phyloP scores from a whole-genome alignment of 2,113 vertebrate genomes.

The Chauna torquata region DNA sequence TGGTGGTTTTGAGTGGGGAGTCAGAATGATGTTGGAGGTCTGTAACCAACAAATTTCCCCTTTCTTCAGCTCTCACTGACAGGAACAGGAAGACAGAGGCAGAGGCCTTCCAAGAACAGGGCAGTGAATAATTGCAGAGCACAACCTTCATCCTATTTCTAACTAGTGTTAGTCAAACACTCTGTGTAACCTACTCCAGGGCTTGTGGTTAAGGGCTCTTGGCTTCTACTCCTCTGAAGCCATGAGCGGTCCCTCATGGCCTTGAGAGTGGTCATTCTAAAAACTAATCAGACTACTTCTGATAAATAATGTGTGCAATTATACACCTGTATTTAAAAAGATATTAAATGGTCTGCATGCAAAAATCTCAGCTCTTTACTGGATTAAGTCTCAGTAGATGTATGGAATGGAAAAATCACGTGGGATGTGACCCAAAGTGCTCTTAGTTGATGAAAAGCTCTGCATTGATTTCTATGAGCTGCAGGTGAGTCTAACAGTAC shows the following conservation, averaged over 20 bases:
- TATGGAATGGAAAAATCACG: background rate
- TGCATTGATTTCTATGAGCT: background rate
- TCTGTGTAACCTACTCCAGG: background rate
- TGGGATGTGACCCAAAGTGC: background rate
- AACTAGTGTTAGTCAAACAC: background rate
- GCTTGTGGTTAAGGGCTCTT: background rate
- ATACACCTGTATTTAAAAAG: background rate
- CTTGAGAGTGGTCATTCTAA: background rate
- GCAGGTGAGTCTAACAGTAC: background rate
- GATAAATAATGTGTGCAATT: background rate
- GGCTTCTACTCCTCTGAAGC: background rate
- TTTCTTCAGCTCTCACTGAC: background rate
- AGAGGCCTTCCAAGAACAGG: background rate
- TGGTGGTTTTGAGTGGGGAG: background rate
- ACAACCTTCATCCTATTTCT: background rate
- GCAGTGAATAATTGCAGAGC: background rate
- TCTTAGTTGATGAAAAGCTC: background rate
- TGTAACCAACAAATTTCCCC: background rate
- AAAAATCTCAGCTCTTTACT: background rate
- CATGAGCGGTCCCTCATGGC: background rate
- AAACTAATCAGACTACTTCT: background rate
- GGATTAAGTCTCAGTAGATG: background rate
- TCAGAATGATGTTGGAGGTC: background rate
- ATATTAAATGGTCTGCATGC: accelerated
- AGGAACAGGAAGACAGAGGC: background rate